Base-by-base conservation (phyloP, 2,888 invertebrate genomes). In the Drosophila bunnanda region DNA sequence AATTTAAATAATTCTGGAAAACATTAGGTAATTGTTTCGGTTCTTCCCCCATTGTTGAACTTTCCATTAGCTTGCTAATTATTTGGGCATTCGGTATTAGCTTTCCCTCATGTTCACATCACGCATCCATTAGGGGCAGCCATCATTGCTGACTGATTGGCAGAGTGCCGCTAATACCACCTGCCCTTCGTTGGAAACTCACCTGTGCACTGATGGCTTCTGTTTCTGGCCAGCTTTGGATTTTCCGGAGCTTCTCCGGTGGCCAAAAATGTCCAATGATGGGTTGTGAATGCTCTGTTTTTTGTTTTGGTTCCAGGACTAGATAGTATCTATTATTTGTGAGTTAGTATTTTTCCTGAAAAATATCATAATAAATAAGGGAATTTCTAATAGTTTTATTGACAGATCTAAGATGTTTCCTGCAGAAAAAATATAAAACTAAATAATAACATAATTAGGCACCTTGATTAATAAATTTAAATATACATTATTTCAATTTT, bases 61-160 rank as follows among this genome's bases (percentile, higher is more conserved):
- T 48, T 48, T 48, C 48, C 17, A 50, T 50, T 50, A 50, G 20
- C 17, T 30, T 4, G 50, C 7, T 9, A 30, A 48, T 48, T 48
- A 48, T 48, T 30, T 13, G 30, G 20, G 8, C 30, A 50, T 50
- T 50, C 32, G 20, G 32, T 30, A 8, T 50, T 15, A 50, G 13
- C 13, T 15, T 32, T 8, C 17, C 13, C 8, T 50, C 20, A 32
- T 50, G 32, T 20, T 32, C 30, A 4, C 20, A 50, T 9, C 50
- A 32, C 4, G 50, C 32, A 50, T 50, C 50, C 30, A 50, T 50
- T 50, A 50, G 50, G 17, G 50, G 20, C 30, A 50, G 30, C 50
- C 30, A 20, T 32, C 30, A 13, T 50, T 32, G 32, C 32, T 50
- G 32, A 32, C 13, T 50, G 48, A 32, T 50, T 50, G 48, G 30